A percentile compares a stretch with the other conserved stretches of the same genome.
phyloP scores from a whole-genome alignment of 2,888 invertebrate genomes.

The Nesidiocoris tenuis region DNA sequence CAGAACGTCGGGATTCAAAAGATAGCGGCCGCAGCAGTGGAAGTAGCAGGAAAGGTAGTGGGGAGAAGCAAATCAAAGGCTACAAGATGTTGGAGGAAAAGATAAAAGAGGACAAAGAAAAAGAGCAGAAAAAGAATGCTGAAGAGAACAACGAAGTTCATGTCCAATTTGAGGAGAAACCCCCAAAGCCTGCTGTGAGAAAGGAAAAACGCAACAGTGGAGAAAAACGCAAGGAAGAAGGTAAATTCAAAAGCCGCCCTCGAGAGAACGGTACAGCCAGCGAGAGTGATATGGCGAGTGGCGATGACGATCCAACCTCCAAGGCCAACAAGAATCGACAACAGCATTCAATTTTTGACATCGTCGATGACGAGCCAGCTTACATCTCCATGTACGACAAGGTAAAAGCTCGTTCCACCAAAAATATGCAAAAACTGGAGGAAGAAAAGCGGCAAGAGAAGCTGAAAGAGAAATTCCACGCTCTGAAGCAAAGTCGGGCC shows the following conservation, averaged over 20 bases:
- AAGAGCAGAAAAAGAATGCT: constrained; percentile 51
- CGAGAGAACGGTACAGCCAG: constrained; percentile 56
- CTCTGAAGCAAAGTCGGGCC: constrained; percentile 81
- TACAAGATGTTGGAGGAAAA: constrained; percentile 63
- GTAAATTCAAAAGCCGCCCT: constrained; percentile 57
- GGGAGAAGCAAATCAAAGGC: constrained; percentile 55
- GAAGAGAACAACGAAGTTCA: constrained; percentile 31
- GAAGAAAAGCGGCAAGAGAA: constrained; percentile 84
- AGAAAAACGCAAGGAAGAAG: constrained; percentile 52
- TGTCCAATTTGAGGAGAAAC: constrained; percentile 43
- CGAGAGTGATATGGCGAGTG: constrained; percentile 53
- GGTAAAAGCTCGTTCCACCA: constrained; percentile 89
- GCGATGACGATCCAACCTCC: constrained; percentile 51
- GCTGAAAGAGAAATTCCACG: constrained; percentile 84
- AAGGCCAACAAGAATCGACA: constrained; percentile 66
- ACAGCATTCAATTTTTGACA: constrained; percentile 88
- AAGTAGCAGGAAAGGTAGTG: constrained; percentile 50
- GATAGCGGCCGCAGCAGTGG: constrained; percentile 58
- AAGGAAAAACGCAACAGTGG: constrained; percentile 52
- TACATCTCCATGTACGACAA: constrained; percentile 98
- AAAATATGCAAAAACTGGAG: constrained; percentile 89
- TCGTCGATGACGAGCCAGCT: constrained; percentile 82
- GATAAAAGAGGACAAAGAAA: constrained; percentile 63
- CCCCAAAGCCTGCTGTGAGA: constrained; percentile 45
- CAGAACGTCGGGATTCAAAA: constrained; percentile 68